These are phyloP conservation scores for Caradrina kadenii DNA, from an alignment of 2,888 invertebrate genomes.

Conservation along the genomic window DNA sequence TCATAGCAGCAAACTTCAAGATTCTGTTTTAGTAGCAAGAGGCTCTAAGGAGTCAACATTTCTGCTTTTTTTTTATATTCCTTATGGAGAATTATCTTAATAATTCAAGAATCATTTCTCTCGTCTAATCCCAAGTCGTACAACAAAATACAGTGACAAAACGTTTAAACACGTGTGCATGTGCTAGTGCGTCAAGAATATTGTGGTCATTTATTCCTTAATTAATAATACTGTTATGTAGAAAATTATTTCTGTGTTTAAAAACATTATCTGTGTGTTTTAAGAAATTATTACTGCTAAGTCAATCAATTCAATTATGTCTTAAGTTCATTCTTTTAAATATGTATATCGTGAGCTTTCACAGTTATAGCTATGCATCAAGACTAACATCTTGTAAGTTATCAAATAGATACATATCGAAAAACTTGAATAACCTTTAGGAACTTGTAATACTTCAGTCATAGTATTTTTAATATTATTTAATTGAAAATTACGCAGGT, in stretches of 20 bases:
- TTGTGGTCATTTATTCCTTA: no score
- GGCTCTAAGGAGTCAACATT: not conserved
- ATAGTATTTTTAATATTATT: not conserved
- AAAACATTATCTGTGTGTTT: not conserved
- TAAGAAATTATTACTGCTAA: not conserved
- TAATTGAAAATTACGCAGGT: not conserved
- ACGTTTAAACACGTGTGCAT: conserved; percentile 5
- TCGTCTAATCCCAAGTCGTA: no score
- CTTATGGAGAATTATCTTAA: not conserved
- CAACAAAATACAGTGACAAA: conserved; percentile 18
- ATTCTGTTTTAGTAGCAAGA: not conserved
- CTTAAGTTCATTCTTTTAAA: no score
- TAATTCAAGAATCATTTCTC: not conserved
- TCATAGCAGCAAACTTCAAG: not conserved
- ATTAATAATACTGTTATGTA: not conserved
- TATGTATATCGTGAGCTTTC: not conserved
- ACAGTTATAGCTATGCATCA: not conserved
- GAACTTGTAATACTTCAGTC: conserved; percentile 10
- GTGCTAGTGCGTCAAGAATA: not conserved
- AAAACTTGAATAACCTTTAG: not conserved
- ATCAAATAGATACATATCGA: no score
- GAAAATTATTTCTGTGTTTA: not conserved
- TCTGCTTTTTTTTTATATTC: no score
- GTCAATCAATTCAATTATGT: no score
- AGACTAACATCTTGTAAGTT: no score